Conservation (phyloP, 2,888 invertebrate genomes). For the Lutraria lutraria region DNA sequence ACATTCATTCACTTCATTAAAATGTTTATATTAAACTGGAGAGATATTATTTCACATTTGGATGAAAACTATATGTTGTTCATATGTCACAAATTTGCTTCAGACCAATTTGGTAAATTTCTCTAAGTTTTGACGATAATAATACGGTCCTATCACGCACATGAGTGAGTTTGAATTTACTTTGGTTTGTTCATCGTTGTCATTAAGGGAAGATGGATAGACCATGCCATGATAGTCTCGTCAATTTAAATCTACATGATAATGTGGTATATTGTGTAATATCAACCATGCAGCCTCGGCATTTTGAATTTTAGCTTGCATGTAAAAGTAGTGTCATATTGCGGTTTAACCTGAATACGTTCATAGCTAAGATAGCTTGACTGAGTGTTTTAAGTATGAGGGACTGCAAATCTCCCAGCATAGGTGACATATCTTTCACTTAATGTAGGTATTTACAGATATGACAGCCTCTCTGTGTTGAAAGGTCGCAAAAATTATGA, state of each 20-base stretch:
- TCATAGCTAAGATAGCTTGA: conserved; percentile 1
- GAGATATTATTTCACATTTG: neutral
- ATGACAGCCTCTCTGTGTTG: neutral
- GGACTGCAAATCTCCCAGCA: neutral
- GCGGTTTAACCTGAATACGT: neutral
- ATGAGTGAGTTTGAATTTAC: conserved; percentile 1
- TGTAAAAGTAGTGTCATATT: neutral
- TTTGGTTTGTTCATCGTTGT: neutral
- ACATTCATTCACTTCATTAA: neutral
- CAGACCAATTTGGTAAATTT: neutral
- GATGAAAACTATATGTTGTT: neutral
- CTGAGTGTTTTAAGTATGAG: neutral
- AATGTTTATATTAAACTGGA: neutral
- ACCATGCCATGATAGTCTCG: neutral
- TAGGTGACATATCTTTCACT: conserved; percentile 8
- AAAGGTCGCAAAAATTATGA: neutral
- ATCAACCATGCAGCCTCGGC: neutral
- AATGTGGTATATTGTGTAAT: conserved; percentile 19
- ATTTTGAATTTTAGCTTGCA: neutral
- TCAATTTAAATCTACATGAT: conserved; percentile 21
- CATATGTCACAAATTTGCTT: neutral
- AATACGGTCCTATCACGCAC: neutral
- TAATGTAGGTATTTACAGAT: conserved; percentile 9
- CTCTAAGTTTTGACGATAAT: neutral
- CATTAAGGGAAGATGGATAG: conserved; percentile 12